These are phyloP conservation scores for Malaclemys terrapin DNA, from an alignment of 2,113 vertebrate species.

Conservation along the genomic window DNA sequence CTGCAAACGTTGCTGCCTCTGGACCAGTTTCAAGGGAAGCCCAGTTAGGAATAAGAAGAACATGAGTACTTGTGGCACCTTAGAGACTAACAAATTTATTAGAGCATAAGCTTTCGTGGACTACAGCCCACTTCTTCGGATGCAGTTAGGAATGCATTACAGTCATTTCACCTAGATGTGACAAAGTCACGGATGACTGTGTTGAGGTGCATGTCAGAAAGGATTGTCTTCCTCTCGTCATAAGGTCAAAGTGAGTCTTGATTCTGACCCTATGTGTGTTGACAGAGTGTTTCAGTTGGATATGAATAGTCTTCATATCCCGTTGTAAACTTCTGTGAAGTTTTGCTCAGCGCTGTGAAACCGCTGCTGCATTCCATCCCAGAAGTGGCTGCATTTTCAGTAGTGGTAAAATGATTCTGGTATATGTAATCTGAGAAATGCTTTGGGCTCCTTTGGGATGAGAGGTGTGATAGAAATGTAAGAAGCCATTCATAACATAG, in stretches of 20 bases:
- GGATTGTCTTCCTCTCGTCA: slow-evolving; percentile 10
- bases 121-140: too few relatives aligned
- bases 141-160: background rate
- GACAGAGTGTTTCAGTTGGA: background rate
- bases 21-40: fast-evolving
- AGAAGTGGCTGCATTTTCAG: background rate
- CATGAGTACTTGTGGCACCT: too few relatives aligned
- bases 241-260: background rate
- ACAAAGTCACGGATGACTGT: background rate
- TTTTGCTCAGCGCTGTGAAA: background rate
- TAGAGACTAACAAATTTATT: too few relatives aligned
- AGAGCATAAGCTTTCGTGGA: too few relatives aligned
- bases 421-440: background rate
- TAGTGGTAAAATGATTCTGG: background rate
- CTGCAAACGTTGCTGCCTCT: background rate
- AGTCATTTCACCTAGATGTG: slow-evolving; percentile 8
- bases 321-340: background rate
- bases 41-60: background rate
- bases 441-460: background rate
- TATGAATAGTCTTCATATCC: background rate
- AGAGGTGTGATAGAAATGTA: background rate
- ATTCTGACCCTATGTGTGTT: background rate
- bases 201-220: fast-evolving
- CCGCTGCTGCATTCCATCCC: background rate
- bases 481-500: background rate